phyloP scores from a whole-genome alignment of 2,888 invertebrate species.

The Limnephilus lunatus region DNA sequence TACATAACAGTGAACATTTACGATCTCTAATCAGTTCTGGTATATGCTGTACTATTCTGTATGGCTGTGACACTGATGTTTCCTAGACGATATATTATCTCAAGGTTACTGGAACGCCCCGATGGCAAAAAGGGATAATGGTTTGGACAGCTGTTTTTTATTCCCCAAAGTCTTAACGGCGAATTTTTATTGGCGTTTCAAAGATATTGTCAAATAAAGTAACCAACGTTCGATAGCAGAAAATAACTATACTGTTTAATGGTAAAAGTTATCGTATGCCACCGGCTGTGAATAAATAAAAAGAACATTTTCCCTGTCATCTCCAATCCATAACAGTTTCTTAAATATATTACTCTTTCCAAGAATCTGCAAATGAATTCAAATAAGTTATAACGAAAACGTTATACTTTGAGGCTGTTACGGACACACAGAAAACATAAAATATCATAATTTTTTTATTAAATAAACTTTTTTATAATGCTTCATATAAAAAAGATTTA shows the following conservation, averaged over 20 bases:
- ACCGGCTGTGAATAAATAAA: neutral
- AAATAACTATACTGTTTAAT: neutral
- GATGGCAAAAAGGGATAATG: slow-evolving; percentile 15
- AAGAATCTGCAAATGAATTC: neutral
- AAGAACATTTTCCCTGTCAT: neutral
- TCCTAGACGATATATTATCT: neutral
- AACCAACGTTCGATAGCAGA: neutral
- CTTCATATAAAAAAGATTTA: no score
- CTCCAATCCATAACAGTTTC: neutral
- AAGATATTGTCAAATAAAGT: slow-evolving; percentile 20
- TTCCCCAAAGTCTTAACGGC: slow-evolving; percentile 2
- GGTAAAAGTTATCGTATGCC: neutral
- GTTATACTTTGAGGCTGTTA: neutral
- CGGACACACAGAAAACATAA: neutral
- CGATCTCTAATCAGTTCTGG: neutral
- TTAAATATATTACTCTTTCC: neutral
- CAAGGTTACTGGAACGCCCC: neutral
- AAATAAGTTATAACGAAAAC: neutral
- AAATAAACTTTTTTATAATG: no score
- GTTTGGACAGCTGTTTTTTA: neutral
- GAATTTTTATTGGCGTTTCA: neutral
- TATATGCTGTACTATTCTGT: neutral
- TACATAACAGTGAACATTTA: neutral
- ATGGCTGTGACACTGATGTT: slow-evolving; percentile 26
- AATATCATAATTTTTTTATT: no score